phyloP scores from a whole-genome alignment of 2,888 invertebrate species.

The Thecophora atra region DNA sequence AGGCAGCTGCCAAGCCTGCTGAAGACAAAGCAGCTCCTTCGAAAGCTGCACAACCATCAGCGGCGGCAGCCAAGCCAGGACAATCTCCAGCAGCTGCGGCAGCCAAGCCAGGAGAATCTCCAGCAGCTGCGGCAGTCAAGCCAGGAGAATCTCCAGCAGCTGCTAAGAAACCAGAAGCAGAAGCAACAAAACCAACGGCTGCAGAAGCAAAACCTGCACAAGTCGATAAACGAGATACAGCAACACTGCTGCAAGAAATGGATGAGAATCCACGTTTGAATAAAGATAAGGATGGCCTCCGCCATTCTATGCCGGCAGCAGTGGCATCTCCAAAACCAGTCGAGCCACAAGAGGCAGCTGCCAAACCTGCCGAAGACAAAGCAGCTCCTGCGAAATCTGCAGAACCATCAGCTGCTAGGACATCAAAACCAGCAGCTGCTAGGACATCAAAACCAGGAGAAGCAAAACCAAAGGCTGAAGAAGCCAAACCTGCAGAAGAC shows the following conservation, averaged over 20 bases:
- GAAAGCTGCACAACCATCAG: neutral
- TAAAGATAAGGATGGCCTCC: neutral
- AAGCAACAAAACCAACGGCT: constrained; percentile 1
- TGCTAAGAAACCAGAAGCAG: neutral
- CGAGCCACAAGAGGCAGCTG: neutral
- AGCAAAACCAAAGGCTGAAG: neutral
- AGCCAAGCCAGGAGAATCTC: constrained; percentile 9
- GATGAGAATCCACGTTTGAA: neutral
- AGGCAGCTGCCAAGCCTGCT: neutral
- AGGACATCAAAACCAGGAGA: neutral
- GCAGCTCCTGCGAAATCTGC: neutral
- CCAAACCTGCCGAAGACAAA: neutral
- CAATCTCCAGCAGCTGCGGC: constrained; percentile 4
- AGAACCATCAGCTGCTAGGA: neutral
- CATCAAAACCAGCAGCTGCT: neutral
- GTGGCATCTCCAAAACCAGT: neutral
- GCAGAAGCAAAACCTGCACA: neutral
- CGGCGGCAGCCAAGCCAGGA: neutral
- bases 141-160: constrained; percentile 5
- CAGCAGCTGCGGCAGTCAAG: constrained; percentile 13
- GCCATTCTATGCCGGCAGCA: neutral
- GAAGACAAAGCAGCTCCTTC: neutral
- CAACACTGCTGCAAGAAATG: neutral
- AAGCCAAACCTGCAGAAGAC: neutral
- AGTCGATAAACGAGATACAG: neutral